Evolutionary conservation across 1,140 invertebrate genomes (phyloP).

Genomic region (Drosophila nannoptera): DNA sequence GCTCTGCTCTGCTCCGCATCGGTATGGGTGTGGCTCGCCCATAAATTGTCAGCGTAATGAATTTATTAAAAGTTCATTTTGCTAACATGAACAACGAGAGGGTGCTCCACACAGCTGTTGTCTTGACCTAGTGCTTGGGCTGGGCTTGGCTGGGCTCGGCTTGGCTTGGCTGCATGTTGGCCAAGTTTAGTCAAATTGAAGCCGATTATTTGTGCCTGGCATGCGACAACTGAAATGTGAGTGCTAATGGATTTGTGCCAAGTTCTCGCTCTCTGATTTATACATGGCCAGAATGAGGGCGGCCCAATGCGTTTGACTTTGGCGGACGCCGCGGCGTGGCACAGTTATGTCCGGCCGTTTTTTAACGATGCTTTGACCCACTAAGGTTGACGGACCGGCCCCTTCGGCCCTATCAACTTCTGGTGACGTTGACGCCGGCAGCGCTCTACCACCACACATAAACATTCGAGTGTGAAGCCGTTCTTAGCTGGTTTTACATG

Average conservation of each 20-base stretch:
- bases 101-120: conserved; percentile 33
- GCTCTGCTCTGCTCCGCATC: conserved; percentile 4
- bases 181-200: conserved; percentile 68
- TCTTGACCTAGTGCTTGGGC: too few species aligned
- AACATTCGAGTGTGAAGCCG: conserved; percentile 9
- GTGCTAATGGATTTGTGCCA: conserved; percentile 77
- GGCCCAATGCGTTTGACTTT: conserved; percentile 61
- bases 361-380: conserved; percentile 60
- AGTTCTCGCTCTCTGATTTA: conserved; percentile 71
- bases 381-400: conserved; percentile 55
- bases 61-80: conserved; percentile 72
- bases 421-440: conserved; percentile 35
- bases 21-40: conserved; percentile 18
- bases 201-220: conserved; percentile 52
- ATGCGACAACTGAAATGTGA: conserved; percentile 63
- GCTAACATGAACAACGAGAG: conserved; percentile 33
- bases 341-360: conserved; percentile 39
- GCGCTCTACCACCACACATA: conserved; percentile 22
- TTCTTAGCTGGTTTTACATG: background rate
- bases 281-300: conserved; percentile 50
- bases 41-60: conserved; percentile 67
- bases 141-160: conserved; percentile 27
- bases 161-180: conserved; percentile 58
- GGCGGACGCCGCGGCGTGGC: conserved; percentile 41
- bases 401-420: conserved; percentile 65